Conservation (phyloP, 2,113 vertebrate species). For the Lichenostomus cassidix region DNA sequence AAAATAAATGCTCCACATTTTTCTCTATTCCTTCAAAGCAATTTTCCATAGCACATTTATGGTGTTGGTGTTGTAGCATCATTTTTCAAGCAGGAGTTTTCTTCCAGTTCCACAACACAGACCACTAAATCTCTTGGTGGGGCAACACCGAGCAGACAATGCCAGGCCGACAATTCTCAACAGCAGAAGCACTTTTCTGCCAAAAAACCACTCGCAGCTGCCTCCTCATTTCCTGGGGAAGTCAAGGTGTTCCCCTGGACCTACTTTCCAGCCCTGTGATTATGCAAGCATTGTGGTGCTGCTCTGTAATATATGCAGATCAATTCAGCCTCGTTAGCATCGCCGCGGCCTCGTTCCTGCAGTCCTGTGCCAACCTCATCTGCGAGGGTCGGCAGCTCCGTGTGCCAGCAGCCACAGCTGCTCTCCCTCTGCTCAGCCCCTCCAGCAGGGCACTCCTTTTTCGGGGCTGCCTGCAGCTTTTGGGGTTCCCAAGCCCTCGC, state of each 20-base stretch:
- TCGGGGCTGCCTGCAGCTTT: neutral
- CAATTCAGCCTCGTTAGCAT: constrained; percentile 10
- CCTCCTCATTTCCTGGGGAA: constrained; percentile 35
- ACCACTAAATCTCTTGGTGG: neutral
- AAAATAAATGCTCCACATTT: fast-evolving
- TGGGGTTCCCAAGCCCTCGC: neutral
- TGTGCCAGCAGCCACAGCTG: constrained; percentile 53
- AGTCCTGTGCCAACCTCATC: constrained; percentile 46
- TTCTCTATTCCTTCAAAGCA: neutral
- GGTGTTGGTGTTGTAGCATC: neutral
- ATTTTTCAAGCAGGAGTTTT: neutral
- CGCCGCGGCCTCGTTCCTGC: neutral
- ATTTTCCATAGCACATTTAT: neutral
- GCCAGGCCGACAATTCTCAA: neutral
- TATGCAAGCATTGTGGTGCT: neutral
- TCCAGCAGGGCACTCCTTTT: neutral
- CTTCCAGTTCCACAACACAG: neutral
- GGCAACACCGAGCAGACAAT: fast-evolving
- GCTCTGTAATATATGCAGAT: constrained; percentile 24
- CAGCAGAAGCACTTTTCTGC: neutral
- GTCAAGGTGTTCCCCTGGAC: constrained; percentile 56
- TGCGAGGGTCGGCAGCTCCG: constrained; percentile 9
- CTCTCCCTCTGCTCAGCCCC: neutral
- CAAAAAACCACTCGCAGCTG: constrained; percentile 19
- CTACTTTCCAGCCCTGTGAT: neutral